phyloP scores from a whole-genome alignment of 2,797 vertebrate genomes.

The Rhadinocentrus ornatus region DNA sequence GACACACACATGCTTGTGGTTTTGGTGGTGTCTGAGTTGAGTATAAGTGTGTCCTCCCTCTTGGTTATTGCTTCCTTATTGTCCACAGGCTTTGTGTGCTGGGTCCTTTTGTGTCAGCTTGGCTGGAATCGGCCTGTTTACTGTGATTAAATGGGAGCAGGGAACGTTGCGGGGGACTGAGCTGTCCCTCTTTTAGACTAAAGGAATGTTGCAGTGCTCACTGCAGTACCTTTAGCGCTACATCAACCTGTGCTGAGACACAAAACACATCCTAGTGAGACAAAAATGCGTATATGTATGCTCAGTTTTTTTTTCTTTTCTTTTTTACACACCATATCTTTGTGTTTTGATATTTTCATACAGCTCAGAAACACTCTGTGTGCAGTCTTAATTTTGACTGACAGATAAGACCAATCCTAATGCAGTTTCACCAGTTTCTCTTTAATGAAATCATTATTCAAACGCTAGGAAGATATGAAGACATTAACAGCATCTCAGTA shows the following conservation, averaged over 20 bases:
- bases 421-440: constrained; percentile 6
- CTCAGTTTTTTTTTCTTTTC: too few relatives aligned
- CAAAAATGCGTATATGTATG: neutral
- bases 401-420: neutral
- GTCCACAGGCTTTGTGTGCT: constrained; percentile 57
- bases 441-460: constrained; percentile 45
- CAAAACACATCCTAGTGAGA: neutral
- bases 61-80: constrained; percentile 63
- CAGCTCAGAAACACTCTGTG: constrained; percentile 11
- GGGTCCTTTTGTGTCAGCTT: constrained; percentile 62
- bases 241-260: constrained; percentile 5
- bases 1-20: constrained; percentile 2
- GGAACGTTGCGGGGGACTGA: constrained; percentile 44
- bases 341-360: neutral
- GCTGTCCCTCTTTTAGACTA: constrained; percentile 42
- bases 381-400: constrained; percentile 4
- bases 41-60: constrained; percentile 59
- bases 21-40: constrained; percentile 46
- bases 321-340: too few relatives aligned
- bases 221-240: constrained; percentile 25
- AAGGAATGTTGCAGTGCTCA: constrained; percentile 39
- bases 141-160: constrained; percentile 70
- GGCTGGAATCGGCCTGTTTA: constrained; percentile 61
- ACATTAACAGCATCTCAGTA: neutral
- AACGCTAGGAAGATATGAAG: constrained; percentile 31